phyloP scores from a whole-genome alignment of 2,888 invertebrate genomes.

The Dexiosoma caninum region DNA sequence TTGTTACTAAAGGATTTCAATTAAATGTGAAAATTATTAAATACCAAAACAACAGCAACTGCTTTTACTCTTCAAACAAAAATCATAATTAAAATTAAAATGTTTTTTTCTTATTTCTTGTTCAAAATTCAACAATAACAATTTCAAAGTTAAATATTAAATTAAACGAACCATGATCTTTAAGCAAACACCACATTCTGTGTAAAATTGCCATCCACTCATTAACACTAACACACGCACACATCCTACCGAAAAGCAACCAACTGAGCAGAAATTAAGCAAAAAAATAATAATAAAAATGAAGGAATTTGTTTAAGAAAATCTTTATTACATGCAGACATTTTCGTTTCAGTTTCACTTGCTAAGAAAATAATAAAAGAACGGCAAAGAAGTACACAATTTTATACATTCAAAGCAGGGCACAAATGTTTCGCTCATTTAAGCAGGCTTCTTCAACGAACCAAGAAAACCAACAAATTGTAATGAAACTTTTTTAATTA shows the following conservation, averaged over 20 bases:
- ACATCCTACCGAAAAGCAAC: neutral
- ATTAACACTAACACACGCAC: slow-evolving; percentile 11
- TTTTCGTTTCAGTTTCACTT: slow-evolving; percentile 41
- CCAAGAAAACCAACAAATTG: slow-evolving; percentile 76
- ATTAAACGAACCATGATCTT: slow-evolving; percentile 74
- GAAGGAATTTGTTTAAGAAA: slow-evolving; percentile 38
- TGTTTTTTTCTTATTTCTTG: neutral
- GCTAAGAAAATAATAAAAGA: slow-evolving; percentile 60
- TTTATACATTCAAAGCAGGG: neutral
- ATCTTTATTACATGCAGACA: slow-evolving; percentile 30
- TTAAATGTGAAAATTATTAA: no score
- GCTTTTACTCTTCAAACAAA: neutral
- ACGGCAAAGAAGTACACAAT: slow-evolving; percentile 49
- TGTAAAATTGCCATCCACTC: slow-evolving; percentile 42
- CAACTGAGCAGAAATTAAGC: neutral
- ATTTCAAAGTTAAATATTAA: slow-evolving; percentile 73
- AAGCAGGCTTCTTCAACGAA: slow-evolving; percentile 70
- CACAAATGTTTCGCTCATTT: slow-evolving; percentile 36
- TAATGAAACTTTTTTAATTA: slow-evolving; percentile 77
- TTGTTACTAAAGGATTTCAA: no score
- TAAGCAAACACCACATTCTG: slow-evolving; percentile 39
- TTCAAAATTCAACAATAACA: slow-evolving; percentile 27
- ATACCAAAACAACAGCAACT: no score
- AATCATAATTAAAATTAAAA: neutral
- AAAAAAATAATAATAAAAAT: slow-evolving; percentile 15